Conservation (phyloP, 2,113 vertebrate species). For the Dissostichus mawsoni region DNA sequence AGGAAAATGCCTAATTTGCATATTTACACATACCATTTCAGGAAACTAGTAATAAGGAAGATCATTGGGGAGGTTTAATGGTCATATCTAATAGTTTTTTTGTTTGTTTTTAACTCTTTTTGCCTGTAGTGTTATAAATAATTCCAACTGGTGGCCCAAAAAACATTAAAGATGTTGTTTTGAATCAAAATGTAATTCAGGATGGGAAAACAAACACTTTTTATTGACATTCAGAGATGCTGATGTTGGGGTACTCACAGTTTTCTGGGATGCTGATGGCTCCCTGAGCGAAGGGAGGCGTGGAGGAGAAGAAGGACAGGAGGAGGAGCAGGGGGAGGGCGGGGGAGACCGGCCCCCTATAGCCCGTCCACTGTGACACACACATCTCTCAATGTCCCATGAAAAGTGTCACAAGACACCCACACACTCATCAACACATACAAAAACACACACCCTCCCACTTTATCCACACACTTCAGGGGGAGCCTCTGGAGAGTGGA, state of each 20-base stretch:
- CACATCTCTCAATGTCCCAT: constrained; percentile 84
- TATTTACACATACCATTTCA: no score
- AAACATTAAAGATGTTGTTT: no score
- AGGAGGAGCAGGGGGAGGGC: constrained; percentile 53
- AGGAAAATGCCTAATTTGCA: no score
- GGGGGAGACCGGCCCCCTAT: constrained; percentile 51
- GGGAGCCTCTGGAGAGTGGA: constrained; percentile 15
- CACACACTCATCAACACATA: constrained; percentile 66
- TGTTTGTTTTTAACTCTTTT: no score
- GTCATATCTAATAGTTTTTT: no score
- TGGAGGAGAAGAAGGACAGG: constrained; percentile 55
- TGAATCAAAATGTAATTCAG: no score
- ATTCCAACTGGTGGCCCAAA: no score
- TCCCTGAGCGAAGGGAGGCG: constrained; percentile 54
- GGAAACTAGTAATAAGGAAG: no score
- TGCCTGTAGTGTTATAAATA: no score
- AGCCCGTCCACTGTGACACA: constrained; percentile 66
- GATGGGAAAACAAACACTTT: no score
- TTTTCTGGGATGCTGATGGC: constrained; percentile 72
- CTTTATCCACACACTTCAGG: constrained; percentile 34
- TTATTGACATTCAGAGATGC: not conserved
- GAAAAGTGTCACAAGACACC: constrained; percentile 58
- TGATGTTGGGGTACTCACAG: constrained; percentile 75
- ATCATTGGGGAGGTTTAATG: no score
- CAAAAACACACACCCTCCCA: constrained; percentile 29